phyloP scores from a whole-genome alignment of 2,797 vertebrate genomes.

The Myioborus melanocephalus region DNA sequence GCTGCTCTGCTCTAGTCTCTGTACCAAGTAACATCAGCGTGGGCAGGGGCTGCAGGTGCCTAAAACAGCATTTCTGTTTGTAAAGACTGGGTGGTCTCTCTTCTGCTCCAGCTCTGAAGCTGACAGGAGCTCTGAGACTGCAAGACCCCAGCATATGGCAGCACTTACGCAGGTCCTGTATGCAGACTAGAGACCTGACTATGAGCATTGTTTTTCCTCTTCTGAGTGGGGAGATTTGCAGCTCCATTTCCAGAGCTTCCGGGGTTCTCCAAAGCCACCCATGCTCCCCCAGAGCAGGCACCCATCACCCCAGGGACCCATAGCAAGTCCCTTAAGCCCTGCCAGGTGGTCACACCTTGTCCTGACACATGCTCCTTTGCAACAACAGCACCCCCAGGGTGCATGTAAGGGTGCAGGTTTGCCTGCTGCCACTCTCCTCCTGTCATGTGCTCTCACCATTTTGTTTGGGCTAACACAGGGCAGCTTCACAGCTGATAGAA shows the following conservation, averaged over 20 bases:
- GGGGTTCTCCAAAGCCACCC: not conserved
- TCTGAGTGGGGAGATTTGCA: not conserved
- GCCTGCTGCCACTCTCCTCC: not conserved
- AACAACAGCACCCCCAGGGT: fast-evolving
- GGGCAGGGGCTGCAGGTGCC: not conserved
- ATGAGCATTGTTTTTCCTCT: not conserved
- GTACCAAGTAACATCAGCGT: fast-evolving
- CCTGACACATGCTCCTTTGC: not conserved
- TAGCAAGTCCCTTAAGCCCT: not conserved
- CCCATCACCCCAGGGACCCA: not conserved
- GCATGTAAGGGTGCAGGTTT: fast-evolving
- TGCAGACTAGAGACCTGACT: not conserved
- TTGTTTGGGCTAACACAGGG: fast-evolving
- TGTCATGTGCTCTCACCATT: fast-evolving
- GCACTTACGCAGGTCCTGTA: fast-evolving
- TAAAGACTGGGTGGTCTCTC: not conserved
- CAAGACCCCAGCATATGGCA: not conserved
- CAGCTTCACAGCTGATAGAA: not conserved
- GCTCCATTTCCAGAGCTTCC: not conserved
- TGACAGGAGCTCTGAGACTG: not conserved
- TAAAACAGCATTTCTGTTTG: not conserved
- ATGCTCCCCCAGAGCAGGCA: fast-evolving
- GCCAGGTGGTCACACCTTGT: fast-evolving
- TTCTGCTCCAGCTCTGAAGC: not conserved
- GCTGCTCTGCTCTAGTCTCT: not conserved